Conservation (phyloP, 2,113 vertebrate genomes). For the Phalacrocorax aristotelis region DNA sequence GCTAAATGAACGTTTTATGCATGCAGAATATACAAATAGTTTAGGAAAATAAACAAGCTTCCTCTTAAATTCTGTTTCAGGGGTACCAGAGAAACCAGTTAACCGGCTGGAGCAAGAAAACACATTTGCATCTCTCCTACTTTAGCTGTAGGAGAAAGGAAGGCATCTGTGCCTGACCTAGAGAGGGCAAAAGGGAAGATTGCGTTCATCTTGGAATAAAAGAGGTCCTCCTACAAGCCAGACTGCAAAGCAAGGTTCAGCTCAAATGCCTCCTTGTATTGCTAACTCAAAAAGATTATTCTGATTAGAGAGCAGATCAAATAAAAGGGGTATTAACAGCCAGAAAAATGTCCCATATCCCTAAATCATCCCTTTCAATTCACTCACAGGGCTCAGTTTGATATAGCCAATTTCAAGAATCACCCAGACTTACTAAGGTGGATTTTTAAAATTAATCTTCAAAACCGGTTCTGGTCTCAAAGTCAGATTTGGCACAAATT, state of each 20-base stretch:
- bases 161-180: not conserved
- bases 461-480: not conserved
- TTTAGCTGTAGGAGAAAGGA: not conserved
- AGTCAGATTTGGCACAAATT: constrained; percentile 4
- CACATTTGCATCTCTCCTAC: not conserved
- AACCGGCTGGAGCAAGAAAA: not conserved
- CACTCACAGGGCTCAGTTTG: not conserved
- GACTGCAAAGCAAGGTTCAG: not conserved
- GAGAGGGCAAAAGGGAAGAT: not conserved
- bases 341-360: not conserved
- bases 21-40: not conserved
- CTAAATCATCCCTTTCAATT: not conserved
- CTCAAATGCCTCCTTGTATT: not conserved
- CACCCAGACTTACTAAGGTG: not conserved
- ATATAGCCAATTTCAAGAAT: not conserved
- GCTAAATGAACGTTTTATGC: not conserved
- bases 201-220: not conserved
- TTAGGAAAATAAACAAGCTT: constrained; percentile 1
- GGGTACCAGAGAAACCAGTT: not conserved
- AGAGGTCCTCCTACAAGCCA: not conserved
- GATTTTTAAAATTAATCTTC: not conserved
- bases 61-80: not conserved
- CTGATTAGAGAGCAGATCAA: not conserved
- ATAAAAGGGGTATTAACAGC: not conserved
- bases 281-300: not conserved